Percentiles rank a stretch among this genome's conserved stretches.
phyloP scores from a whole-genome alignment of 1,140 invertebrate species.

The Drosophila orosa region DNA sequence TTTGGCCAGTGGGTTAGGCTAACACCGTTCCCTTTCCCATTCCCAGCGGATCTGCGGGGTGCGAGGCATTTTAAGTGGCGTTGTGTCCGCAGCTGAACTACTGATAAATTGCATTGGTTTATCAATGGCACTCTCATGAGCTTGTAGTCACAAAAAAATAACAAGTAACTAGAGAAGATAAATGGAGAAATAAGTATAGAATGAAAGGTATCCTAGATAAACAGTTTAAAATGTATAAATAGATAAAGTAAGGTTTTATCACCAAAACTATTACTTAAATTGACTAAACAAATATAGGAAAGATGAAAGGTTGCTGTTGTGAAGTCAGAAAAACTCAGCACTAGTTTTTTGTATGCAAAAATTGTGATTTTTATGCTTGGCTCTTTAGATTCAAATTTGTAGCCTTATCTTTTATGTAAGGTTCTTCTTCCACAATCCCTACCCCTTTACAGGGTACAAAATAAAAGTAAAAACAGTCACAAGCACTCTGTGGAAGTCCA shows the following conservation, averaged over 20 bases:
- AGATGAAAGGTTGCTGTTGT: too few relatives aligned
- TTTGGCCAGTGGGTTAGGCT: slow-evolving; percentile 19
- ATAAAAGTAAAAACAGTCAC: not conserved
- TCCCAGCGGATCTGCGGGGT: slow-evolving; percentile 13
- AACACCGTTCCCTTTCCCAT: not conserved
- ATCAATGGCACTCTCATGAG: slow-evolving; percentile 55
- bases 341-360: too few relatives aligned
- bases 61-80: slow-evolving; percentile 71
- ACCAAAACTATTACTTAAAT: not conserved
- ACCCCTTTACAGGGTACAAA: slow-evolving; percentile 5
- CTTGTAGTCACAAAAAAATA: slow-evolving; percentile 28
- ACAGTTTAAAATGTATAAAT: not conserved
- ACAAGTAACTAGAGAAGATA: not conserved
- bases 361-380: not conserved
- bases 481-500: slow-evolving; percentile 41
- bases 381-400: not conserved
- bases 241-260: too few relatives aligned
- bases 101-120: slow-evolving; percentile 82
- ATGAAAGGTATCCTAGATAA: not conserved
- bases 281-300: not conserved
- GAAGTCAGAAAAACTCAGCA: too few relatives aligned
- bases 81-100: slow-evolving; percentile 49
- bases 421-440: not conserved
- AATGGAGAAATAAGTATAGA: not conserved
- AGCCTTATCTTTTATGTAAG: not conserved